A percentile compares a stretch with the other conserved stretches of the same genome.
phyloP scores from a whole-genome alignment of 2,888 invertebrate species.

The Papilio elwesi region DNA sequence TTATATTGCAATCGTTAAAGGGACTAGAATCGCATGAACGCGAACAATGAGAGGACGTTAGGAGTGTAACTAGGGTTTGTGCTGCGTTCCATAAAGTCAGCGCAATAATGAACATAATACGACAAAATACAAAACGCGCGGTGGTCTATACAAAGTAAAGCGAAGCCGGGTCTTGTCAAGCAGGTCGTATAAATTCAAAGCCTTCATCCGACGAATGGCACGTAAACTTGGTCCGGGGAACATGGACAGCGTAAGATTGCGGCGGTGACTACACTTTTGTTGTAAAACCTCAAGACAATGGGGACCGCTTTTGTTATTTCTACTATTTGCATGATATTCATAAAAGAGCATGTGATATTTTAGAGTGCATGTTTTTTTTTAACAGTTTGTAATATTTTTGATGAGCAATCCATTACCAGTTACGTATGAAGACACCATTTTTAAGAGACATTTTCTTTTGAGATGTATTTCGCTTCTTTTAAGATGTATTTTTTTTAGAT shows the following conservation, averaged over 20 bases:
- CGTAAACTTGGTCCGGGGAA: slow-evolving; percentile 57
- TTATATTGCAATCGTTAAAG: slow-evolving; percentile 32
- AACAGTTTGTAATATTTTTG: slow-evolving; percentile 5
- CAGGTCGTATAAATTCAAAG: slow-evolving; percentile 73
- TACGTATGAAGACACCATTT: background rate
- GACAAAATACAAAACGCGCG: slow-evolving; percentile 46
- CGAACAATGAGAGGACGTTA: slow-evolving; percentile 39
- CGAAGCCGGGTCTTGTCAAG: slow-evolving; percentile 54
- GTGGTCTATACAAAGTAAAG: slow-evolving; percentile 55
- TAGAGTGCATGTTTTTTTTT: slow-evolving; percentile 11
- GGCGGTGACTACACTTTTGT: slow-evolving; percentile 32
- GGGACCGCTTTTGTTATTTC: slow-evolving; percentile 20
- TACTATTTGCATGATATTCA: slow-evolving; percentile 12
- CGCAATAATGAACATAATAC: slow-evolving; percentile 43
- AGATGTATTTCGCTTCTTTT: background rate
- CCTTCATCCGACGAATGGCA: slow-evolving; percentile 52
- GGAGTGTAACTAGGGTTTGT: slow-evolving; percentile 40
- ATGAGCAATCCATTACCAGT: slow-evolving; percentile 21
- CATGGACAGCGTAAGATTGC: slow-evolving; percentile 46
- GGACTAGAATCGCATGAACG: slow-evolving; percentile 32
- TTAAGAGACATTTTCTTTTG: background rate
- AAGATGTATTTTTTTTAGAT: too few relatives aligned
- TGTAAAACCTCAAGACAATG: slow-evolving; percentile 36
- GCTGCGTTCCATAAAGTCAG: slow-evolving; percentile 37
- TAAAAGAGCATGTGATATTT: slow-evolving; percentile 28